These are phyloP conservation scores for Xanthorhoe designata DNA, from an alignment of 2,888 invertebrate genomes.

Conservation along the genomic window DNA sequence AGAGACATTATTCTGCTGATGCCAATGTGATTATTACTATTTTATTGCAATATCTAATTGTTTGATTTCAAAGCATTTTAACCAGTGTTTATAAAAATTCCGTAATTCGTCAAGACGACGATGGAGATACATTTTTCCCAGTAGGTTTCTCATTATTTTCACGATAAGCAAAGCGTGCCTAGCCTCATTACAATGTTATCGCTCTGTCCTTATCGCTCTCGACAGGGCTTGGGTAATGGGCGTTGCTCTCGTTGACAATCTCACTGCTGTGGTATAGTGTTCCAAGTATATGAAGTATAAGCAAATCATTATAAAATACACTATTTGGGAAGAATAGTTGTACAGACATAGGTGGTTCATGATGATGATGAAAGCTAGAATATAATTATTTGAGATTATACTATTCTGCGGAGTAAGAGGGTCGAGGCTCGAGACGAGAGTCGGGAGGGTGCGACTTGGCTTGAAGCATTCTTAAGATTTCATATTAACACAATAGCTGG, in stretches of 20 bases:
- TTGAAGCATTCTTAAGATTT: constrained; percentile 20
- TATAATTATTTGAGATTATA: neutral
- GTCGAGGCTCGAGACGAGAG: neutral
- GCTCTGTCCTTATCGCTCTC: neutral
- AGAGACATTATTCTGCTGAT: too few relatives aligned
- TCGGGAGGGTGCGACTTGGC: constrained; percentile 8
- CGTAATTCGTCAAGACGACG: too few relatives aligned
- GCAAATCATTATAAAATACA: too few relatives aligned
- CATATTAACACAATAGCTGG: constrained; percentile 17
- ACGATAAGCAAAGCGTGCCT: neutral
- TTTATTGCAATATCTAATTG: too few relatives aligned
- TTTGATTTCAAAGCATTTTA: too few relatives aligned
- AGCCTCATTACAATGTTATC: neutral
- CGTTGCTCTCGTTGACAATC: neutral
- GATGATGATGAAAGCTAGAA: neutral
- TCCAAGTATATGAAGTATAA: too few relatives aligned
- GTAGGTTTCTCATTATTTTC: neutral
- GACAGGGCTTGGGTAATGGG: neutral
- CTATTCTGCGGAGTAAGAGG: constrained; percentile 3
- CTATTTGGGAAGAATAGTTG: neutral
- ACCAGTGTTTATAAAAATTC: too few relatives aligned
- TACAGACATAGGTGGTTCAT: neutral
- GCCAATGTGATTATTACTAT: too few relatives aligned
- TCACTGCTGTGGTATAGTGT: too few relatives aligned
- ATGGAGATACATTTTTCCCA: too few relatives aligned